A percentile compares a stretch with the other conserved stretches of the same genome.
Evolutionary conservation across 2,888 invertebrate species (phyloP).

Genomic region (Netelia inedita): DNA sequence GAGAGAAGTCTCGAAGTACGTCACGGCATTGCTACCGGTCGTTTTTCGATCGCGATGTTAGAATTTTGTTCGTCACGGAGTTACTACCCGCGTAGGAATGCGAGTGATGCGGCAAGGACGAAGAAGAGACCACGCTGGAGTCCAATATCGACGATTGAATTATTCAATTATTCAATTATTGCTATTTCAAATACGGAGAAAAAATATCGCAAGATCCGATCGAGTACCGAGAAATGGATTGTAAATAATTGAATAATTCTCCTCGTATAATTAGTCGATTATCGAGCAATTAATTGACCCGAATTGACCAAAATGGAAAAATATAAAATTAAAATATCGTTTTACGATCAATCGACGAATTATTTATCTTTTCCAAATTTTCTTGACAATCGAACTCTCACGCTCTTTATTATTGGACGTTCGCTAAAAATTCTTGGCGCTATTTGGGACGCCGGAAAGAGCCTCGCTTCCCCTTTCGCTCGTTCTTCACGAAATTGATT

Average conservation of each 20-base stretch:
- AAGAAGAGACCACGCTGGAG: background rate
- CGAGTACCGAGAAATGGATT: too few species aligned
- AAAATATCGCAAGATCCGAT: background rate
- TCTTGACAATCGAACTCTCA: conserved; percentile 17
- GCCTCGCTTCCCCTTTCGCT: conserved; percentile 36
- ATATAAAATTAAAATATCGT: too few species aligned
- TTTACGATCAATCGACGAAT: conserved; percentile 5
- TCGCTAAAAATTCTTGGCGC: conserved; percentile 26
- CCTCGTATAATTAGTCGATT: too few species aligned
- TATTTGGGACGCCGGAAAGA: conserved; percentile 5
- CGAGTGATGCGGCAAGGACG: background rate
- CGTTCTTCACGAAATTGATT: conserved; percentile 48
- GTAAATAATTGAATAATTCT: too few species aligned
- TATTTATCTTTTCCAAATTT: conserved; percentile 12
- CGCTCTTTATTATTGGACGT: background rate
- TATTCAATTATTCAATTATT: background rate
- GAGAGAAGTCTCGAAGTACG: background rate
- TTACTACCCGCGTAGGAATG: background rate
- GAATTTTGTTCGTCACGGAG: background rate
- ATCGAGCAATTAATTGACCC: too few species aligned
- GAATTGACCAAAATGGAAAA: too few species aligned
- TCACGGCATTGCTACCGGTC: background rate
- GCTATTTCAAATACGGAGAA: background rate
- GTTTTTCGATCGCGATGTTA: background rate
- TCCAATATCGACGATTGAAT: background rate